Evolutionary conservation across 2,888 invertebrate species (phyloP).

Genomic region (Ommatoiulus sabulosus): DNA sequence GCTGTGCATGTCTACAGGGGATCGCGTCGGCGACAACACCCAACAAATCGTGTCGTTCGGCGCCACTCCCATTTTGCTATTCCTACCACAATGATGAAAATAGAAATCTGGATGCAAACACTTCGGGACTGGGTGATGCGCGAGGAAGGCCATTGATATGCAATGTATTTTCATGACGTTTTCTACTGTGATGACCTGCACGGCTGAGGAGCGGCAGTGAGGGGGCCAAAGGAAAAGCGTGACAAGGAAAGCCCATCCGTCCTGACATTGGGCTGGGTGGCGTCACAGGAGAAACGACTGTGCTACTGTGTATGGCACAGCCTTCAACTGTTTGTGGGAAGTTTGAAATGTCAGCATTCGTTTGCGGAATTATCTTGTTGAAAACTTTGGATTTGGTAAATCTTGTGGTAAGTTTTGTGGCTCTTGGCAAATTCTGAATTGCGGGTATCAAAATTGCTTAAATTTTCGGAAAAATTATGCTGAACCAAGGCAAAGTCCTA

Average conservation of each 20-base stretch:
- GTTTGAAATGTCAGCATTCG: background rate
- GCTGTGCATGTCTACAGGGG: background rate
- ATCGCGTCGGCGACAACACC: background rate
- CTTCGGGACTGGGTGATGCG: background rate
- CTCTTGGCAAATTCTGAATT: background rate
- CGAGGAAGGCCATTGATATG: slow-evolving; percentile 14
- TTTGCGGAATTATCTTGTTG: background rate
- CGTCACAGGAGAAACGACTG: background rate
- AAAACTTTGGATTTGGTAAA: background rate
- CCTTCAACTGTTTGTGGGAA: background rate
- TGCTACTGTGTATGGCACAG: background rate
- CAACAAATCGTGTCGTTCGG: background rate
- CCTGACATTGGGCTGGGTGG: background rate
- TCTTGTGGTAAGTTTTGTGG: background rate
- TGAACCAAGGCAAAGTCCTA: no score
- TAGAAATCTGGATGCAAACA: slow-evolving; percentile 1
- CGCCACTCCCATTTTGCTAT: background rate
- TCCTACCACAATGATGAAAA: background rate
- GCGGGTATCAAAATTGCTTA: background rate
- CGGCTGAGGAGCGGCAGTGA: background rate
- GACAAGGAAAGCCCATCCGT: background rate
- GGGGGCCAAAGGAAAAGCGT: background rate
- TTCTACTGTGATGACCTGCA: slow-evolving; percentile 1
- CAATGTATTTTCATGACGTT: slow-evolving; percentile 4
- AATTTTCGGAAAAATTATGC: background rate